A percentile compares a stretch with the other conserved stretches of the same genome.
Conservation (phyloP, 2,797 vertebrate species). For the Hemibagrus guttatus region DNA sequence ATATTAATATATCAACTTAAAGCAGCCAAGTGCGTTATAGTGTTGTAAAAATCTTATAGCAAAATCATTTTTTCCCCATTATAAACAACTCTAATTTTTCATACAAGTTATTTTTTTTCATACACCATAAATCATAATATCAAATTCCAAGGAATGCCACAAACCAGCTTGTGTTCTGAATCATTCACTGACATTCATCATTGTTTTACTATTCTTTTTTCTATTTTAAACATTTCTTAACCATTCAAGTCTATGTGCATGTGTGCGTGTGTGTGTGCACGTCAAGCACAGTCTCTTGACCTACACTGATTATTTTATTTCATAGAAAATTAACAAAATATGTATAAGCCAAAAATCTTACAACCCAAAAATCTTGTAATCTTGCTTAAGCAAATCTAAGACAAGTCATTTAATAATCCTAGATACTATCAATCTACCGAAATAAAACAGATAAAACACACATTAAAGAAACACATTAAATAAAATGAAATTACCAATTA, state of each 20-base stretch:
- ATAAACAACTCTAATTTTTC: not conserved
- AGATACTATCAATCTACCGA: not conserved
- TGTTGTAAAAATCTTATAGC: not conserved
- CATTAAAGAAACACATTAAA: not conserved
- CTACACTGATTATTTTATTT: not conserved
- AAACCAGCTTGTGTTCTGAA: conserved; percentile 19
- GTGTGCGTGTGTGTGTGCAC: not conserved
- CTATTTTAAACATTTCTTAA: conserved; percentile 13
- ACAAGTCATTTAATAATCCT: not conserved
- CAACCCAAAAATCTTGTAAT: not conserved
- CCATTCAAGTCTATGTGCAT: not conserved
- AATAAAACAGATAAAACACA: not conserved
- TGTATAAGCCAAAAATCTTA: not conserved
- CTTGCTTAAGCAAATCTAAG: not conserved
- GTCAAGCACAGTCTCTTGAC: not conserved
- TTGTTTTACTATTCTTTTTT: conserved; percentile 29
- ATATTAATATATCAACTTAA: not conserved
- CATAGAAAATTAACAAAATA: not conserved
- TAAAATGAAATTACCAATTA: not conserved
- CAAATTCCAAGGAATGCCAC: conserved; percentile 28
- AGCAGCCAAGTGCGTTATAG: not conserved
- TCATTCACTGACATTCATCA: conserved; percentile 13
- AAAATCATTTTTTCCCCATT: not conserved
- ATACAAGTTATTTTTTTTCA: conserved; percentile 13
- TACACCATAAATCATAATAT: conserved; percentile 14